Evolutionary conservation across 2,888 invertebrate genomes (phyloP).

Genomic region (Drepanosiphum platanoidis): DNA sequence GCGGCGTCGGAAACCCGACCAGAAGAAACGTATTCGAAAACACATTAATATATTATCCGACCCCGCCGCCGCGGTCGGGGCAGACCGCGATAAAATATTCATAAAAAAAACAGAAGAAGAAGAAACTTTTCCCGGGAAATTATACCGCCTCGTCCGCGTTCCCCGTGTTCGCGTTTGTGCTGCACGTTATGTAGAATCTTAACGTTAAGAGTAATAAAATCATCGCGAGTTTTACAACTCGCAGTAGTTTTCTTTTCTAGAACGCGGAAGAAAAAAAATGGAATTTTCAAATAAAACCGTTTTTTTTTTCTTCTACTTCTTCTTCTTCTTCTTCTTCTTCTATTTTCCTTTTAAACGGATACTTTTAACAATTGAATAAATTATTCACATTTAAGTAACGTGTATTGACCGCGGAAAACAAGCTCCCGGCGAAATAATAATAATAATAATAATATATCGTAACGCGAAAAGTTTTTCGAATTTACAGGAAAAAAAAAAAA

Average conservation of each 20-base stretch:
- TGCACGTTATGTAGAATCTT: neutral
- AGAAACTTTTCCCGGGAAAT: neutral
- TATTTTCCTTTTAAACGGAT: neutral
- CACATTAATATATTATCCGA: too few species aligned
- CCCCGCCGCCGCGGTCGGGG: too few species aligned
- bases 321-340: neutral
- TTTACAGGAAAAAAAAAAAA: neutral
- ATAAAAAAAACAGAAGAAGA: neutral
- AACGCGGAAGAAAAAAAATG: neutral
- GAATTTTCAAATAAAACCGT: neutral
- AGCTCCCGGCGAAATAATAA: neutral
- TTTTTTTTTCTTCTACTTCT: neutral
- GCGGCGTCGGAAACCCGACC: too few species aligned
- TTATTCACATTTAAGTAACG: neutral
- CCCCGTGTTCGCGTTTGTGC: neutral
- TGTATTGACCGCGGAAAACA: neutral
- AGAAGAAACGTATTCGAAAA: too few species aligned
- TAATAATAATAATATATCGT: too few species aligned
- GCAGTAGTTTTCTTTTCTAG: neutral
- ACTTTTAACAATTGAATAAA: neutral
- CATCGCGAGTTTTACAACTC: conserved; percentile 9
- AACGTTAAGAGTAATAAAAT: conserved; percentile 13
- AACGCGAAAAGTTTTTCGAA: too few species aligned
- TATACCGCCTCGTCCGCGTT: neutral
- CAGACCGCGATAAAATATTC: too few species aligned